phyloP scores from a whole-genome alignment of 2,888 invertebrate genomes.

The Heliconius cydno region DNA sequence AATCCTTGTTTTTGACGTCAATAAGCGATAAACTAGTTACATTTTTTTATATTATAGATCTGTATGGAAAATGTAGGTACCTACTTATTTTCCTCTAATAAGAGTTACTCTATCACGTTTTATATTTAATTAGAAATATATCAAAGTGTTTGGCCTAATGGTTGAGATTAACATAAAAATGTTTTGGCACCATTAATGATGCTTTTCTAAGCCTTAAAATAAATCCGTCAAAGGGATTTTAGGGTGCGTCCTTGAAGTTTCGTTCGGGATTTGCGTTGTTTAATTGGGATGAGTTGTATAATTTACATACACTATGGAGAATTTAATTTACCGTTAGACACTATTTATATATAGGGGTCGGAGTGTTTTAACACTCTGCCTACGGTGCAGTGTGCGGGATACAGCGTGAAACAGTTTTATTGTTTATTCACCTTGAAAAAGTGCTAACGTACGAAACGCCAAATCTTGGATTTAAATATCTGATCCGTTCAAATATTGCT shows the following conservation, averaged over 20 bases:
- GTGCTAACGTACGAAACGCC: too few species aligned
- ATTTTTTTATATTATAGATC: background rate
- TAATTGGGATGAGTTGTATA: slow-evolving; percentile 3
- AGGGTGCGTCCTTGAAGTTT: slow-evolving; percentile 14
- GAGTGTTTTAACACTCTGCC: too few species aligned
- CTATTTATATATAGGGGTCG: too few species aligned
- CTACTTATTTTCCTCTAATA: too few species aligned
- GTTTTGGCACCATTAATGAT: background rate
- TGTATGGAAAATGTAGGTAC: background rate
- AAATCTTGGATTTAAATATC: background rate
- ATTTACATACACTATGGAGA: background rate
- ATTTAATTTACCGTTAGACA: background rate
- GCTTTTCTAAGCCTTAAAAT: slow-evolving; percentile 15
- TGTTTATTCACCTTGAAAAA: too few species aligned
- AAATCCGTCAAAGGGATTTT: slow-evolving; percentile 28
- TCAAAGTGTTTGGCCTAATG: background rate
- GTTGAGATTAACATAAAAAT: slow-evolving; percentile 12
- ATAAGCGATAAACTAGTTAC: background rate
- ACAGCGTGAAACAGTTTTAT: too few species aligned
- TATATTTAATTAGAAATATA: slow-evolving; percentile 7
- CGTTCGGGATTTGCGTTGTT: background rate
- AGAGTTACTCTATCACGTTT: background rate
- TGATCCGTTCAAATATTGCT: background rate
- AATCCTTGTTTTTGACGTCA: background rate
- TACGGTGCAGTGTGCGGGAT: too few species aligned